phyloP scores from a whole-genome alignment of 2,113 vertebrate genomes.

The Orthonyx spaldingii region DNA sequence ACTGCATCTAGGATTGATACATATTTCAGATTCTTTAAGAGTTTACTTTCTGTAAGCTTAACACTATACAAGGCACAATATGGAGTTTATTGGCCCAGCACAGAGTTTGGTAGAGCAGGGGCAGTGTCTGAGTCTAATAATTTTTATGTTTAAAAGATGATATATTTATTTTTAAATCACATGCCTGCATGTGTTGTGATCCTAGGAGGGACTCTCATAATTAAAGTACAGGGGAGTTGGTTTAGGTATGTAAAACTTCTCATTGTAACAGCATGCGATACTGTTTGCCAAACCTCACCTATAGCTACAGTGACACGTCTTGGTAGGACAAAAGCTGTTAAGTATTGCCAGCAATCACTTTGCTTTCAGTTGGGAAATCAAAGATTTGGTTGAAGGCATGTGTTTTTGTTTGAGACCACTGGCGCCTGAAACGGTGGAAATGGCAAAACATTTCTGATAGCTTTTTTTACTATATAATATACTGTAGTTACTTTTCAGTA shows the following conservation, averaged over 20 bases:
- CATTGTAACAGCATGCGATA: background rate
- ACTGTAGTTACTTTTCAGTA: background rate
- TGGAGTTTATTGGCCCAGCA: background rate
- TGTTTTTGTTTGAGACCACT: background rate
- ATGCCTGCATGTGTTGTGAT: background rate
- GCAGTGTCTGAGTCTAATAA: background rate
- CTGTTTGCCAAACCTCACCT: background rate
- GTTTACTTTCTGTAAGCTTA: background rate
- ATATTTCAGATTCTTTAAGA: background rate
- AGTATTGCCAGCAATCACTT: background rate
- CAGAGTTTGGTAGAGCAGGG: background rate
- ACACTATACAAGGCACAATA: background rate
- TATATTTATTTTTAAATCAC: background rate
- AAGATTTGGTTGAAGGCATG: background rate
- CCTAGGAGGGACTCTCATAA: background rate
- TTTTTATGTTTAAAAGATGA: background rate
- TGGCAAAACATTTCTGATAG: background rate
- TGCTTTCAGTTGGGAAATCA: background rate
- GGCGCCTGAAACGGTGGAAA: background rate
- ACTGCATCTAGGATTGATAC: background rate
- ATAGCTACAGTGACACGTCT: background rate
- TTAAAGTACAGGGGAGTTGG: background rate
- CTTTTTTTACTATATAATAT: background rate
- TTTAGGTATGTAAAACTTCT: background rate
- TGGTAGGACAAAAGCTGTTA: background rate